Percentiles rank a stretch among this genome's conserved stretches.
Conservation (phyloP, 2,888 invertebrate genomes). For the Schrankia costaestrigalis region DNA sequence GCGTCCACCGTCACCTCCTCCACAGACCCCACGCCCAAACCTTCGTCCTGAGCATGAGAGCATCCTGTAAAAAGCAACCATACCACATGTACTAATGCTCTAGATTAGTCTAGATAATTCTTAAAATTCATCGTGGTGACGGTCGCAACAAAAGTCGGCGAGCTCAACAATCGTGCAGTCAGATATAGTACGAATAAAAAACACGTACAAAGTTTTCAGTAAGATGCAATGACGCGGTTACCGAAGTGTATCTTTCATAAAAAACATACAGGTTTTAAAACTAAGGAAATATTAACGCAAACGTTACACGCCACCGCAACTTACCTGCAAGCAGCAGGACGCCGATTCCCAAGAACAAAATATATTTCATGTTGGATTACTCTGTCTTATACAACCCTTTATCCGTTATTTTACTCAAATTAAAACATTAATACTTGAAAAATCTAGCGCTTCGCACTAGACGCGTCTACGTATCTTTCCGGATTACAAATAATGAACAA, state of each 20-base stretch:
- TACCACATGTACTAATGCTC: neutral
- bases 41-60: constrained; percentile 61
- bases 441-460: constrained; percentile 1
- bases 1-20: constrained; percentile 83
- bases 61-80: constrained; percentile 54
- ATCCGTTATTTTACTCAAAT: neutral
- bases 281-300: no score
- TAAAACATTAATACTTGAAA: constrained; percentile 9
- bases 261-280: no score
- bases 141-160: no score
- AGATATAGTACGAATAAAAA: no score
- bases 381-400: constrained; percentile 3
- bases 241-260: no score
- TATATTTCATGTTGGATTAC: constrained; percentile 63
- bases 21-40: constrained; percentile 68
- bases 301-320: no score
- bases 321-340: constrained; percentile 69
- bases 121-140: no score
- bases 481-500: constrained; percentile 1
- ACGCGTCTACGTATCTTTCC: constrained; percentile 5
- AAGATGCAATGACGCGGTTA: no score
- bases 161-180: no score
- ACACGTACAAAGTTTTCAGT: no score
- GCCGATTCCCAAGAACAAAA: constrained; percentile 55
- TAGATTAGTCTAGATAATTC: no score